phyloP scores from a whole-genome alignment of 2,797 vertebrate species.

The Esox masquinongy region DNA sequence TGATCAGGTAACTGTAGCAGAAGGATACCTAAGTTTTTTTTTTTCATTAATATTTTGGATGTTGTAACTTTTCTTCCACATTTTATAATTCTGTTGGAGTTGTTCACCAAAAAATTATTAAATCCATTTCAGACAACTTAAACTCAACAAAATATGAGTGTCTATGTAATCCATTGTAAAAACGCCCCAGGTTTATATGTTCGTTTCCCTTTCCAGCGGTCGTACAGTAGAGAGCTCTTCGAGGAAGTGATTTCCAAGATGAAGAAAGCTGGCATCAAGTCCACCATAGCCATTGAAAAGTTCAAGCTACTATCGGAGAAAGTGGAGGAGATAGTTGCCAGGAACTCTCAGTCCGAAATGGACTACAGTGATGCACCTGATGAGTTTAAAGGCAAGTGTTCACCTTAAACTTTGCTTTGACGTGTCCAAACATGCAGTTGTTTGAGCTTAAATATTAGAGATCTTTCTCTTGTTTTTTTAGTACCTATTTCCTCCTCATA shows the following conservation, averaged over 20 bases:
- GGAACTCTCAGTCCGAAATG: constrained; percentile 96
- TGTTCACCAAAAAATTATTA: no score
- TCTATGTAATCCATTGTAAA: no score
- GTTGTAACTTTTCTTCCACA: not conserved
- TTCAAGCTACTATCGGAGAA: constrained; percentile 97
- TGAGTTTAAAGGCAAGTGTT: constrained; percentile 89
- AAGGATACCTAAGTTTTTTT: no score
- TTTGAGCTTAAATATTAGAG: no score
- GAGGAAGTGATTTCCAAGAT: constrained; percentile 99
- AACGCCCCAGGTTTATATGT: not conserved
- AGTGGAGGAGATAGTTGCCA: constrained; percentile 96
- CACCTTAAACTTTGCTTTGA: not conserved
- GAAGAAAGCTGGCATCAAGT: constrained; percentile 98
- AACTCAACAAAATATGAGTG: no score
- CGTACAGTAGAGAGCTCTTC: constrained; percentile 96
- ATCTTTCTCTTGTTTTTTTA: not conserved
- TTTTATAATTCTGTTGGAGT: no score
- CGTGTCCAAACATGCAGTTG: not conserved
- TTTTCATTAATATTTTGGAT: no score
- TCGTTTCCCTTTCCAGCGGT: constrained; percentile 76
- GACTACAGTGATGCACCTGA: constrained; percentile 98
- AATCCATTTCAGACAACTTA: no score
- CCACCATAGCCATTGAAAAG: constrained; percentile 97
- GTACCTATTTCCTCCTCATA: not conserved
- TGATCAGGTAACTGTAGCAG: constrained; percentile 98